Evolutionary conservation across 2,113 vertebrate genomes (phyloP), one percentile per base, ranked within the genome.

Genomic region (Callionymus lyra): DNA sequence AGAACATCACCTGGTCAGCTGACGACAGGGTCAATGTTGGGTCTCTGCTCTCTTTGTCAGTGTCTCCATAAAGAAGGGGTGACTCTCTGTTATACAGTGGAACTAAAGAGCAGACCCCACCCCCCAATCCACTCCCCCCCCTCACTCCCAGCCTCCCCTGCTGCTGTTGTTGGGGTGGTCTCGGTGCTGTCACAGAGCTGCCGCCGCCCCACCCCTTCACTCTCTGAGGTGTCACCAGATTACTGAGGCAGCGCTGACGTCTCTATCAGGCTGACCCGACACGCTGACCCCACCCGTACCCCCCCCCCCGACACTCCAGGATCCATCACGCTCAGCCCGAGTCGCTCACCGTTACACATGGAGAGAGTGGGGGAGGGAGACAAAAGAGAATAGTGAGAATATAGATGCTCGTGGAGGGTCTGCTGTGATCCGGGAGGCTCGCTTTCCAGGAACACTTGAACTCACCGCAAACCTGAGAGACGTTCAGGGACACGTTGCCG

Each of bases 121-220:
- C n/a, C n/a, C n/a, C n/a, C n/a, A n/a, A n/a, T n/a, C n/a, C 59
- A 34, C 37, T 44, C 52, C 53, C 49, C 43, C 43, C 40, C 34
- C 35, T 54, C 54, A n/a, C 65, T 64, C 61, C 21, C 56, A 60
- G 55, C 57, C 64, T 66, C 66, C 51, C 74, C 34, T 54, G 73
- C 56, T 76, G 72, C 65, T 72, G 78, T 81, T 72, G 70, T 70
- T 68, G 62, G 70, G 78, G 78, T 76, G 72, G 75, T 81, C 78
- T 72, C 45, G 55, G 58, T 62, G 65, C 78, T 78, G 78, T 81
- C 78, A 81, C 67, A 63, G 47, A 61, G 64, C 74, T 41, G 63
- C 67, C 63, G 65, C 45, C 43, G 37, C 53, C 61, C 68, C 11
- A 14, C 47, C 35, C 59, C 13, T 14, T 34, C 40, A 6, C 58